phyloP scores from a whole-genome alignment of 2,888 invertebrate genomes.

The Pyrrhia umbra region DNA sequence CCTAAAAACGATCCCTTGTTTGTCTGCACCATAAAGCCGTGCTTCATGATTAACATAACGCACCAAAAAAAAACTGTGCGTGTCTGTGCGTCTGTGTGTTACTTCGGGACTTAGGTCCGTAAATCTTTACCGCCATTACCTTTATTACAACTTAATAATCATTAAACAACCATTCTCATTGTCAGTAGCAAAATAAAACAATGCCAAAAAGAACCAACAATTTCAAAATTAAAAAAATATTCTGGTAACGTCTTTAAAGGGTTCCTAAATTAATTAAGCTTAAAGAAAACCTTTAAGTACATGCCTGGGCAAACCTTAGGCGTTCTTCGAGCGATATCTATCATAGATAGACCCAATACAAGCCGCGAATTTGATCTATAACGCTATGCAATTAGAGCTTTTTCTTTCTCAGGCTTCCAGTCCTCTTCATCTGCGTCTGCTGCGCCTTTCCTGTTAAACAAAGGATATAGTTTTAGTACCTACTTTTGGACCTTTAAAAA shows the following conservation, averaged over 20 bases:
- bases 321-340: slow-evolving; percentile 33
- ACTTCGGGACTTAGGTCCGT: too few relatives aligned
- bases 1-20: too few relatives aligned
- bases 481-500: too few relatives aligned
- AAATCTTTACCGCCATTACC: too few relatives aligned
- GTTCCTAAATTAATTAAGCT: slow-evolving; percentile 20
- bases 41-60: too few relatives aligned
- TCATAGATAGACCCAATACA: slow-evolving; percentile 5
- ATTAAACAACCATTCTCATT: background rate
- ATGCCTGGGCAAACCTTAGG: slow-evolving; percentile 24
- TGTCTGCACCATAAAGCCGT: too few relatives aligned
- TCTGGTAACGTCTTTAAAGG: slow-evolving; percentile 28
- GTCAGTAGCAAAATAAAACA: slow-evolving; percentile 14
- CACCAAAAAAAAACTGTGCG: too few relatives aligned
- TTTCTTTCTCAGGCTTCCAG: slow-evolving; percentile 66
- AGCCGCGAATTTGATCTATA: background rate
- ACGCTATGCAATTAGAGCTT: slow-evolving; percentile 52
- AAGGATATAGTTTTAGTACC: background rate
- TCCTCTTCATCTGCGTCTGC: slow-evolving; percentile 62
- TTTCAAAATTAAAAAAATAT: slow-evolving; percentile 38
- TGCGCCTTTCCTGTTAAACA: slow-evolving; percentile 63
- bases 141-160: background rate
- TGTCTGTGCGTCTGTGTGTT: too few relatives aligned
- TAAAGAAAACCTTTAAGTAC: slow-evolving; percentile 51
- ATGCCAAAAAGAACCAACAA: background rate